These are phyloP conservation scores for Parnassius orleans DNA, from an alignment of 2,888 invertebrate species.

Conservation along the genomic window DNA sequence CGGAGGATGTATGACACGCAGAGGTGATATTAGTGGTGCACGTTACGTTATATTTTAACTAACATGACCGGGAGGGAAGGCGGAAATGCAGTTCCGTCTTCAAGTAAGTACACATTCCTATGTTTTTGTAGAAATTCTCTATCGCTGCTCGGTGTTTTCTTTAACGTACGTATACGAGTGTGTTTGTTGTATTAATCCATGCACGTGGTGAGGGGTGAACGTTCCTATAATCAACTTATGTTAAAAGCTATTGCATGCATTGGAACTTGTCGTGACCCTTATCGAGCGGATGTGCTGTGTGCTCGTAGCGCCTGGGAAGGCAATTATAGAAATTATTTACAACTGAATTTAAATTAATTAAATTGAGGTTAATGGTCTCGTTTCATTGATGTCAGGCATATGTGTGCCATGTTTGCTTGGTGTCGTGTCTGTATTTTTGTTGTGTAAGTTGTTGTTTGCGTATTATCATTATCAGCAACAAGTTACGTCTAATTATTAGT, in stretches of 20 bases:
- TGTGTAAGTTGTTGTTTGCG: conserved; percentile 13
- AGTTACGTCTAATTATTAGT: conserved; percentile 36
- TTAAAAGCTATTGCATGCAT: conserved; percentile 49
- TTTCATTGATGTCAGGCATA: conserved; percentile 74
- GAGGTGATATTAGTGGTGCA: conserved; percentile 75
- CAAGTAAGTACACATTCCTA: conserved; percentile 63
- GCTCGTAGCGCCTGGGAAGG: conserved; percentile 60
- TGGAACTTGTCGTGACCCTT: conserved; percentile 56
- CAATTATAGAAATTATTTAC: conserved; percentile 68
- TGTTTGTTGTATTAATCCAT: conserved; percentile 36
- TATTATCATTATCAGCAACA: conserved; percentile 56
- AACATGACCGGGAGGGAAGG: conserved; percentile 78
- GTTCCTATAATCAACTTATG: conserved; percentile 38
- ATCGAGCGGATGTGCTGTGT: conserved; percentile 71
- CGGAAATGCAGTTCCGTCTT: conserved; percentile 80
- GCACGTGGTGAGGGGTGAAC: conserved; percentile 42
- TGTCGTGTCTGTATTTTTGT: conserved; percentile 46
- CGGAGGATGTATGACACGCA: conserved; percentile 66
- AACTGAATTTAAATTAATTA: conserved; percentile 71
- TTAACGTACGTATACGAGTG: conserved; percentile 31
- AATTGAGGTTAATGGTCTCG: conserved; percentile 77
- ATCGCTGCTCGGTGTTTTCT: conserved; percentile 30
- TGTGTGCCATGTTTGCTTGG: conserved; percentile 73
- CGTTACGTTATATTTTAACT: conserved; percentile 59
- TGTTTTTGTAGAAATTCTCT: conserved; percentile 42